A percentile compares a stretch with the other conserved stretches of the same genome.
phyloP scores from a whole-genome alignment of 2,888 invertebrate genomes.

The Apodemia hepburni region DNA sequence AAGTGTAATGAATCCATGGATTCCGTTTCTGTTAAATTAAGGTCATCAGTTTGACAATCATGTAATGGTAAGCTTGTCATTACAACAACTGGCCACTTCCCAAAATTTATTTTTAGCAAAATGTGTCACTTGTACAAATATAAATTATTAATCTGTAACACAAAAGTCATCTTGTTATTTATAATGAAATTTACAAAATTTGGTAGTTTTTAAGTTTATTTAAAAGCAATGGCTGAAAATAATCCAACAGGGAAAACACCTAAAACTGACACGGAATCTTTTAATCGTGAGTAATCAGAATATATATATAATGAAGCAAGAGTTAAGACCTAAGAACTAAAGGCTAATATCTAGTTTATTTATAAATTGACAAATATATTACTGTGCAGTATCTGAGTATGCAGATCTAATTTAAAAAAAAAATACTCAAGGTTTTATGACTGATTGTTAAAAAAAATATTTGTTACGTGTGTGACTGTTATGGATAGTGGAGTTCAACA shows the following conservation, averaged over 20 bases:
- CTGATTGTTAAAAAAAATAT: no score
- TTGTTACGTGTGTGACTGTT: no score
- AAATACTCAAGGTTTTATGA: no score
- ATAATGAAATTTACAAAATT: slow-evolving; percentile 40
- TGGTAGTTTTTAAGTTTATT: slow-evolving; percentile 29
- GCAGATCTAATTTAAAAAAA: no score
- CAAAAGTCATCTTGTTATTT: slow-evolving; percentile 37
- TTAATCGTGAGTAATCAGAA: neutral
- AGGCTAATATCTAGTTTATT: no score
- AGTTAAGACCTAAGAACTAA: no score
- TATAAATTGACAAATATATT: no score
- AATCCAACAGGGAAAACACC: neutral
- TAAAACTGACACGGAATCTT: neutral
- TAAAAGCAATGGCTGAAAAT: slow-evolving; percentile 18
- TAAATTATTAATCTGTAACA: slow-evolving; percentile 52
- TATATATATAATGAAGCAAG: neutral
- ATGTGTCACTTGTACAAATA: slow-evolving; percentile 45
- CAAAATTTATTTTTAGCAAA: slow-evolving; percentile 59
- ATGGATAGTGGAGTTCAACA: no score
- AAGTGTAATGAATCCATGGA: slow-evolving; percentile 64
- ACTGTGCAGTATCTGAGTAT: no score
- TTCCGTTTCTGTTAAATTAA: slow-evolving; percentile 56
- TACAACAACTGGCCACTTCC: slow-evolving; percentile 65
- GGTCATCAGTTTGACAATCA: slow-evolving; percentile 70
- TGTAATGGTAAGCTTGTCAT: slow-evolving; percentile 57